Evolutionary conservation across 2,888 invertebrate genomes (phyloP).

Genomic region (Drosophila mimica): DNA sequence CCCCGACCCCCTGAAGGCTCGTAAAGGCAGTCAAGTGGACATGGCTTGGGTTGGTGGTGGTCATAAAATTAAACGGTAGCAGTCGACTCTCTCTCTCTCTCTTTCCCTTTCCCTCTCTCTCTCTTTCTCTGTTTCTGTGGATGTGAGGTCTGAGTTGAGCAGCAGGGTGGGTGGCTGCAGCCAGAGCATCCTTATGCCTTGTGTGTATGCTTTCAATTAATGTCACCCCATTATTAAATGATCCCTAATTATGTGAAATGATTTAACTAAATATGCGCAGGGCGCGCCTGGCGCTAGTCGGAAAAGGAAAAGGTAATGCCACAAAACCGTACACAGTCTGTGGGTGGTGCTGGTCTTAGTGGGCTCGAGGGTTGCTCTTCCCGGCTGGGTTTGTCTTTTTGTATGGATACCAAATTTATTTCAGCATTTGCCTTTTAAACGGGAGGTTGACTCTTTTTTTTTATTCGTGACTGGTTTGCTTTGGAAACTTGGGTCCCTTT

Average conservation of each 20-base stretch:
- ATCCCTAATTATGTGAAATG: conserved; percentile 85
- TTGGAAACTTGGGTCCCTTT: conserved; percentile 68
- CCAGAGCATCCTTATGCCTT: conserved; percentile 31
- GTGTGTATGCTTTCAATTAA: conserved; percentile 83
- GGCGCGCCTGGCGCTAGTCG: conserved; percentile 45
- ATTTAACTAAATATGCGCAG: conserved; percentile 81
- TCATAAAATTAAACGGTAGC: conserved; percentile 75
- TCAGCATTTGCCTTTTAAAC: conserved; percentile 17
- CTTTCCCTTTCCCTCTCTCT: neutral
- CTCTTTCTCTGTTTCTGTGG: neutral
- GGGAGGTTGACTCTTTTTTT: conserved; percentile 19
- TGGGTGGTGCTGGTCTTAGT: conserved; percentile 1
- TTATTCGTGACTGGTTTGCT: conserved; percentile 14
- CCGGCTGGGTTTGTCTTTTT: conserved; percentile 12
- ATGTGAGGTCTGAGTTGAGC: conserved; percentile 11
- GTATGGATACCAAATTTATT: conserved; percentile 21
- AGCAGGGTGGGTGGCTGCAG: conserved; percentile 34
- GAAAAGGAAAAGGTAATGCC: conserved; percentile 67
- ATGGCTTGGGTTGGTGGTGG: conserved; percentile 57
- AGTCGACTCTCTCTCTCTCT: conserved; percentile 10
- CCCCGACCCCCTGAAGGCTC: conserved; percentile 47
- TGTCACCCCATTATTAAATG: conserved; percentile 85
- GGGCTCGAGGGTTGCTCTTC: conserved; percentile 24
- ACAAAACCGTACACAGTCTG: conserved; percentile 25
- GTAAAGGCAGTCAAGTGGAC: conserved; percentile 75